Conservation (phyloP, 2,797 vertebrate genomes). For the Helarctos malayanus region DNA sequence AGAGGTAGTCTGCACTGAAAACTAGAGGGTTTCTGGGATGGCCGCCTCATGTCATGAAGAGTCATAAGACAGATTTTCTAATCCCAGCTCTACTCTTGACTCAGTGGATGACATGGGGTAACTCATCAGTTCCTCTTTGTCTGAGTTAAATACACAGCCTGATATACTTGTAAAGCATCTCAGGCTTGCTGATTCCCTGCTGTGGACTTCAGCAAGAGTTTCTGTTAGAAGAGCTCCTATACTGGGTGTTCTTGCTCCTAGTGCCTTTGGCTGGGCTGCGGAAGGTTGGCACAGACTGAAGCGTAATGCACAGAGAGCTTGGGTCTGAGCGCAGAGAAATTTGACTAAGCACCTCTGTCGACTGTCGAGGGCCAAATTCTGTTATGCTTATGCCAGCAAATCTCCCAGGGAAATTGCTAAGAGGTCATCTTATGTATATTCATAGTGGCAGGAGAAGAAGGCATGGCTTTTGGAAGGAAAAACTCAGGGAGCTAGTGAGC, state of each 20-base stretch:
- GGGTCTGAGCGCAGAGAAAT: conserved; percentile 71
- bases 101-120: background rate
- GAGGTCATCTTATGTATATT: conserved; percentile 75
- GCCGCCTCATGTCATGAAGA: conserved; percentile 7
- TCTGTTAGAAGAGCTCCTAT: background rate
- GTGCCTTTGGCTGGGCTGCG: conserved; percentile 30
- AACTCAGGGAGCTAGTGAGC: background rate
- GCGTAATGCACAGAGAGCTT: conserved; percentile 43
- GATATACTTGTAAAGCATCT: background rate
- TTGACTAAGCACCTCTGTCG: conserved; percentile 78
- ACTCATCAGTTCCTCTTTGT: conserved; percentile 65
- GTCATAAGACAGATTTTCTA: conserved; percentile 42
- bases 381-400: conserved; percentile 79
- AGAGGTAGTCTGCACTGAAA: conserved; percentile 56
- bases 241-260: background rate
- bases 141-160: background rate
- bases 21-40: background rate
- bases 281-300: conserved; percentile 40
- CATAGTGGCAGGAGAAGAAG: conserved; percentile 45
- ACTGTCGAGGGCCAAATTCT: conserved; percentile 72
- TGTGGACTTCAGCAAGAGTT: conserved; percentile 22
- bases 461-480: background rate
- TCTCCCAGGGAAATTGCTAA: conserved; percentile 70
- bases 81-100: conserved; percentile 27
- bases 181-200: background rate